Conservation (phyloP, 2,797 vertebrate species). For the Taeniopygia guttata region DNA sequence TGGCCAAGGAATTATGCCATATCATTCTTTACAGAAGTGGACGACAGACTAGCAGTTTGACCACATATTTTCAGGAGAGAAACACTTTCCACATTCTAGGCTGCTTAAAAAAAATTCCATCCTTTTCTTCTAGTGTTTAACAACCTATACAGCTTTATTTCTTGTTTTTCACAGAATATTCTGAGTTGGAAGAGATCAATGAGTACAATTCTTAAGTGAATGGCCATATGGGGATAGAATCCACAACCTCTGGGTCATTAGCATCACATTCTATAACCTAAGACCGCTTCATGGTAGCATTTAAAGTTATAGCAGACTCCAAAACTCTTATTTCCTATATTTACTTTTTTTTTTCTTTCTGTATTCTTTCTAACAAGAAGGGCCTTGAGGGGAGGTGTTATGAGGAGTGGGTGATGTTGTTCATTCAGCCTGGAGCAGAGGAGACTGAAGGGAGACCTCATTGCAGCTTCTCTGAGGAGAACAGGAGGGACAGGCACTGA, state of each 20-base stretch:
- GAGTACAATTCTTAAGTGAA: neutral
- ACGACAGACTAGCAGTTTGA: neutral
- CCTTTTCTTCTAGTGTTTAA: neutral
- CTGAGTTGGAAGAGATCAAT: neutral
- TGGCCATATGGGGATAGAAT: too few relatives aligned
- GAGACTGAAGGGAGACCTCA: neutral
- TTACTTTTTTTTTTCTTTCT: neutral
- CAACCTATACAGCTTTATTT: neutral
- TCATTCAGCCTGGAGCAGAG: neutral
- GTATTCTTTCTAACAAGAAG: neutral
- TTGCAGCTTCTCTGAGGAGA: neutral
- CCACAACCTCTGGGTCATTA: neutral
- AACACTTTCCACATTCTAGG: neutral
- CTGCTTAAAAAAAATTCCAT: neutral
- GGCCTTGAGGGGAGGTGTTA: neutral
- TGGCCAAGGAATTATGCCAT: neutral
- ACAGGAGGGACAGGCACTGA: neutral
- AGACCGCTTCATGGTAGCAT: neutral
- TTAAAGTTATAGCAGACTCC: neutral
- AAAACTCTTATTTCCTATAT: neutral
- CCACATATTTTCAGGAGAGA: neutral
- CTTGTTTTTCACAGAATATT: neutral
- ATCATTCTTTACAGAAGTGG: neutral
- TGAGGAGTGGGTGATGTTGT: neutral
- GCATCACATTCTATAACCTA: neutral